These are phyloP conservation scores for Psococerastis gibbosa DNA, from an alignment of 2,888 invertebrate species.

Conservation along the genomic window DNA sequence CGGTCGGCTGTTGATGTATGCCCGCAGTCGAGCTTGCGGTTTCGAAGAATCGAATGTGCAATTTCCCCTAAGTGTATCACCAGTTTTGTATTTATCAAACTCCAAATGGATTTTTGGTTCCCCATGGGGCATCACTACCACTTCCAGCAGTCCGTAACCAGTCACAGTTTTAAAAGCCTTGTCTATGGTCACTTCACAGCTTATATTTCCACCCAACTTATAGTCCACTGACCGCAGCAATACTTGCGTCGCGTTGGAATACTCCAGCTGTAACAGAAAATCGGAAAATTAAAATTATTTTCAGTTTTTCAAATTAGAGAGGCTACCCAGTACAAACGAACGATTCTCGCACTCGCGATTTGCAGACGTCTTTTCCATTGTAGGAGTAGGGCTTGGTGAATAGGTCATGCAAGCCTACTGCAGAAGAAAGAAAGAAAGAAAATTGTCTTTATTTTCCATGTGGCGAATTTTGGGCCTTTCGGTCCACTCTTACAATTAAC, in stretches of 20 bases:
- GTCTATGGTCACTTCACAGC: neutral
- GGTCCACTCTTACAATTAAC: too few relatives aligned
- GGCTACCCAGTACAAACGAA: too few relatives aligned
- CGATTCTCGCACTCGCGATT: too few relatives aligned
- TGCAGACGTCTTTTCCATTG: too few relatives aligned
- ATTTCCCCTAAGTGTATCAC: neutral
- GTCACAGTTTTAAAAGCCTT: neutral
- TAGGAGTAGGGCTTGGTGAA: too few relatives aligned
- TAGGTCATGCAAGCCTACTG: too few relatives aligned
- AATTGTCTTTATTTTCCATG: too few relatives aligned
- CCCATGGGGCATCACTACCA: neutral
- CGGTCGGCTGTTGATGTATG: neutral
- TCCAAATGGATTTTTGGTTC: neutral
- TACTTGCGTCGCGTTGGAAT: neutral
- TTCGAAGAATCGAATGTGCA: neutral
- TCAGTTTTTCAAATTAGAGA: too few relatives aligned
- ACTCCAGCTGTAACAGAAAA: neutral
- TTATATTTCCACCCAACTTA: neutral
- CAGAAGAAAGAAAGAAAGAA: too few relatives aligned
- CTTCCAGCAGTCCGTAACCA: neutral
- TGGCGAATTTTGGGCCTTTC: too few relatives aligned
- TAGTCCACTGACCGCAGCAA: neutral
- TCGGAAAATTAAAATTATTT: too few relatives aligned
- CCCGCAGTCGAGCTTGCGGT: neutral
- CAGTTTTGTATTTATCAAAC: neutral